Base-by-base conservation (phyloP, 2,113 vertebrate genomes). In the Caranx ignobilis region DNA sequence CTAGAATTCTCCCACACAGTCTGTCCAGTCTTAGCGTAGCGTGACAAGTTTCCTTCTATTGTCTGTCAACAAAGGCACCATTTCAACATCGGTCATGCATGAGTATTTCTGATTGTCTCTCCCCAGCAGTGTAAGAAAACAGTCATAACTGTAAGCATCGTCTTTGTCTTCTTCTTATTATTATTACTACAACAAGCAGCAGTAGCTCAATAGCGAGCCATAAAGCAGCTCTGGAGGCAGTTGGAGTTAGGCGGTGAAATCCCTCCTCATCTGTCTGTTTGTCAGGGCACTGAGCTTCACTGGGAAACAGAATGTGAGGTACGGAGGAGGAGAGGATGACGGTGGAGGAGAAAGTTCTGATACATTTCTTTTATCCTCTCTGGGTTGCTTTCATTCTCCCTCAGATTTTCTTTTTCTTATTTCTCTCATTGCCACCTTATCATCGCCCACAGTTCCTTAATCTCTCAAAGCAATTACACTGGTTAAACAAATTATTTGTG, bases 231-330 rank as follows among this genome's bases (percentile, higher is more conserved):
- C 37, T 6, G 5, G 37, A 37, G 37, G 35, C 11, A 16, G 47
- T 39, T 39, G 7, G 3, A 35, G 56, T 21, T 34, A 12, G 65
- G 15, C 35, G 60, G 50, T 79, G 69, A 65, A 61, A 37, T 4
- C 43, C 35, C 39, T 45, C 41, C 41, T 15, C 18, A 48, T 21
- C 37, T 80, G 35, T 62, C 18, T 50, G 15, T 37, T 71, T 60
- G 63, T 79, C 69, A 32, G 82, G 43, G 65, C 59, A 67, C 6
- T 10, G 54, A 66, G 60, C 55, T 85, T 68, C 43, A 39, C 12
- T 79, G 34, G 68, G 57, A 75, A 83, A 60, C 41, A 77, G 79
- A 79, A 82, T 84, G 71, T 83, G 56, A 72, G 26, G 6, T 21
- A 74, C 68, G 84, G 67, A 31, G 21, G 48, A 72, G 39, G 66